Evolutionary conservation across 2,797 vertebrate species (phyloP).

Genomic region (Echeneis naucrates): DNA sequence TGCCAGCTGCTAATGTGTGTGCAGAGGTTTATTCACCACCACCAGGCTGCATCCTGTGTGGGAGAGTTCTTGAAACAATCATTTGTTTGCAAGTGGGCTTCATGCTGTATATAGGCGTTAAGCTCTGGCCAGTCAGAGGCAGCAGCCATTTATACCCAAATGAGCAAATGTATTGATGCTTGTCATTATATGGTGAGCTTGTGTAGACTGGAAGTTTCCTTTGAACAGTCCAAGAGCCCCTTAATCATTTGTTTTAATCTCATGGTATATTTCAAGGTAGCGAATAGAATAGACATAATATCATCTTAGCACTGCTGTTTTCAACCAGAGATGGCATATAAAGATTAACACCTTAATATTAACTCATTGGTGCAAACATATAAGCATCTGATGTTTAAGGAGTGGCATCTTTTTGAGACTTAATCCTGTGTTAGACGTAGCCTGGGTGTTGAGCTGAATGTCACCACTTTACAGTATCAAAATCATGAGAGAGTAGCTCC

Average conservation of each 20-base stretch:
- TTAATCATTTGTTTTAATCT: too few species aligned
- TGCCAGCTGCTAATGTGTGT: slow-evolving; percentile 41
- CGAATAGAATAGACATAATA: neutral
- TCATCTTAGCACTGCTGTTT: neutral
- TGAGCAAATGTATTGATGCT: slow-evolving; percentile 22
- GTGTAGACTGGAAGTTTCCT: slow-evolving; percentile 31
- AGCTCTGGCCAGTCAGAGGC: slow-evolving; percentile 2
- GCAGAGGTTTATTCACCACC: slow-evolving; percentile 38
- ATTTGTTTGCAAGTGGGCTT: slow-evolving; percentile 27
- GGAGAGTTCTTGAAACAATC: slow-evolving; percentile 20
- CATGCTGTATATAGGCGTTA: slow-evolving; percentile 3
- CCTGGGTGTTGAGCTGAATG: too few species aligned
- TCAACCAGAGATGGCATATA: too few species aligned
- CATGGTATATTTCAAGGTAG: too few species aligned
- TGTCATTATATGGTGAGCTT: slow-evolving; percentile 18
- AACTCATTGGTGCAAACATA: neutral
- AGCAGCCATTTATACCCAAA: slow-evolving; percentile 1
- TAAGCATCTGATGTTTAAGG: neutral
- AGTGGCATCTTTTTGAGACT: neutral
- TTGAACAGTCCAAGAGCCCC: slow-evolving; percentile 30
- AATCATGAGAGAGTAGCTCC: slow-evolving; percentile 6
- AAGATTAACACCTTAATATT: too few species aligned
- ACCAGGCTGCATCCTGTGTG: slow-evolving; percentile 31
- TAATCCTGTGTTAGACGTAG: too few species aligned
- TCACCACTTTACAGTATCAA: slow-evolving; percentile 2